Conservation (phyloP, 2,113 vertebrate species). For the Otocyon megalotis region DNA sequence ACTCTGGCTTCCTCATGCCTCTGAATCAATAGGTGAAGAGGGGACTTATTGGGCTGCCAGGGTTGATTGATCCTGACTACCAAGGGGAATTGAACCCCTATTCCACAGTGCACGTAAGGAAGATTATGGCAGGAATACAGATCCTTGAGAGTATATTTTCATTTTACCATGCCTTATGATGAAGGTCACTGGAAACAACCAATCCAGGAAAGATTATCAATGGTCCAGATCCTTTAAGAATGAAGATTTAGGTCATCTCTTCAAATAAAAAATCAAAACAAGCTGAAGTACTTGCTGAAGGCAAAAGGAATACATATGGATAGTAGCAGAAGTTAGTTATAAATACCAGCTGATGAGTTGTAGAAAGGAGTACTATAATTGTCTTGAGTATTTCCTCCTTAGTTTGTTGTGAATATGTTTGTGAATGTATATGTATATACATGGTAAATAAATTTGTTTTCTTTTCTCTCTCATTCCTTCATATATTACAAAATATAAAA, state of each 20-base stretch:
- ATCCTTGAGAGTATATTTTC: neutral
- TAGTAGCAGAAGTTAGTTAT: neutral
- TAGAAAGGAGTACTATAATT: neutral
- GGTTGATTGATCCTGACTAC: neutral
- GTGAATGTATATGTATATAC: neutral
- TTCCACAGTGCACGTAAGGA: neutral
- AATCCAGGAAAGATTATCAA: neutral
- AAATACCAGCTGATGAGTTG: neutral
- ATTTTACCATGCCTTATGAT: neutral
- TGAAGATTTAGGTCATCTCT: neutral
- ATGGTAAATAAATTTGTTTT: neutral
- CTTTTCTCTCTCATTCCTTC: neutral
- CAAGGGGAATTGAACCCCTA: neutral
- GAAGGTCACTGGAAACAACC: neutral
- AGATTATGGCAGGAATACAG: neutral
- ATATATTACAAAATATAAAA: neutral
- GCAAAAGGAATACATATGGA: neutral
- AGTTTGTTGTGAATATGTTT: neutral
- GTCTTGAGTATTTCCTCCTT: neutral
- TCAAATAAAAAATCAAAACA: neutral
- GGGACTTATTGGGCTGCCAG: neutral
- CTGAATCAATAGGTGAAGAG: neutral
- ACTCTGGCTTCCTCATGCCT: neutral
- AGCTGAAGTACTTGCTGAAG: neutral
- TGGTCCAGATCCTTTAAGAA: neutral